Conservation (phyloP, 2,797 vertebrate genomes). For the Crocidura indochinensis region DNA sequence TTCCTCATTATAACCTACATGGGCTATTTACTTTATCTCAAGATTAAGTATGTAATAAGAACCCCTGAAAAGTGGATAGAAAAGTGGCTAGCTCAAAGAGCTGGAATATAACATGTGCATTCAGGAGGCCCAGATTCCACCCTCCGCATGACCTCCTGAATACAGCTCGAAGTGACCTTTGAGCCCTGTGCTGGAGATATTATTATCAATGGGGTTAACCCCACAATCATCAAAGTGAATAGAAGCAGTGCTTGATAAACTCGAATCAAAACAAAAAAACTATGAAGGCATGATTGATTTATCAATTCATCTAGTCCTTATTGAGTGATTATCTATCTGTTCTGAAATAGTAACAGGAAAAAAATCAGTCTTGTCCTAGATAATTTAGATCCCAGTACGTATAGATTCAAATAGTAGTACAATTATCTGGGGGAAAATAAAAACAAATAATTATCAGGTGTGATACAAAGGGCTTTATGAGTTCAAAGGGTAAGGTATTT, state of each 20-base stretch:
- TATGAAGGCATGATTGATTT: background rate
- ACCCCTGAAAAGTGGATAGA: too few species aligned
- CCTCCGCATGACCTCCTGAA: too few species aligned
- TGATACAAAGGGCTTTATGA: background rate
- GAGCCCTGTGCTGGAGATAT: too few species aligned
- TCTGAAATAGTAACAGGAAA: background rate
- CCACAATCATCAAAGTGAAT: background rate
- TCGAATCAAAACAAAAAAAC: conserved; percentile 35
- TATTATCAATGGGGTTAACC: too few species aligned
- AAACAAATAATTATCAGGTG: background rate
- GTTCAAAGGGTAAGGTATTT: conserved; percentile 31
- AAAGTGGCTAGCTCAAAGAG: too few species aligned
- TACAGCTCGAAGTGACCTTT: too few species aligned
- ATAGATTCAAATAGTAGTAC: conserved; percentile 40
- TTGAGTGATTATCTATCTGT: background rate
- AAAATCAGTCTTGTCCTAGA: background rate
- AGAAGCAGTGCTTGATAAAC: conserved; percentile 34
- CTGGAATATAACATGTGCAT: too few species aligned
- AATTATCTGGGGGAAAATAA: background rate
- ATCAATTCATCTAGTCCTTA: background rate
- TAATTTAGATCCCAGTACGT: background rate
- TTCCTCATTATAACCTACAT: conserved; percentile 29
- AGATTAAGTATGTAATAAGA: background rate
- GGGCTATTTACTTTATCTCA: conserved; percentile 28
- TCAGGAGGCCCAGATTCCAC: too few species aligned